Evolutionary conservation across 2,113 vertebrate genomes (phyloP), one percentile per base, ranked within the genome.

Genomic region (Condylura cristata): DNA sequence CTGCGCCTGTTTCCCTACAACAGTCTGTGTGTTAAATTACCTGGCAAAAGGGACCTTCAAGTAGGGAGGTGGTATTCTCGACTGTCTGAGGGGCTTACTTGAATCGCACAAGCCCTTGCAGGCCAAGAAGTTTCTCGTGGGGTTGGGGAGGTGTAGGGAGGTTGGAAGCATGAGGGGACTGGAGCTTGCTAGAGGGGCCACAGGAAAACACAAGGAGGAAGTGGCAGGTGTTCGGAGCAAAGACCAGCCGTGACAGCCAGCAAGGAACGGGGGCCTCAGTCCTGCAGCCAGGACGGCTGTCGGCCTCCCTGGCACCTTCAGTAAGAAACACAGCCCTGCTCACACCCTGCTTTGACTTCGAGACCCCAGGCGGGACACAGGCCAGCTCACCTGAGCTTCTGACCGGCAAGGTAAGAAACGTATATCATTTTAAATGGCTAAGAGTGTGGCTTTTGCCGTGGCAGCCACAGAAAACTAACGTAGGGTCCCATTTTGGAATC

Each of bases 31-130:
- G 48, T 51, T 51, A 51, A 51, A 37, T 34, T n/a, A 5, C 17
- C 8, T 9, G 51, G 66, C 34, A 32, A 44, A 79, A 46, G 28
- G 39, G 65, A 46, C 34, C 30, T 53, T 65, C 30, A n/a, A 66
- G 44, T 1, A 34, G 51, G 46, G 39, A 68, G 30, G 24, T 72
- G 6, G 3, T 24, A 18, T 18, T 0, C 0, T 14, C 13, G 75
- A 16, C n/a, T 7, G 32, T 17, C 39, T 3, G 0, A 28, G 24
- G 28, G 46, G 41, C 9, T 30, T 11, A 2, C 0, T 44, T 39
- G 63, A 46, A 76, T n/a, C 34, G 8, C 13, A 9, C 0, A 1
- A 56, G 30, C 10, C 61, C 70, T 32, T 17, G 9, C 37, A 63
- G n/a, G 46, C 53, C 48, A 61, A 65, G 70, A 41, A 34, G 3